Percentiles rank a stretch among this genome's conserved stretches.
These are phyloP conservation scores for Gouania willdenowi DNA, from an alignment of 2,797 vertebrate species.

Conservation along the genomic window DNA sequence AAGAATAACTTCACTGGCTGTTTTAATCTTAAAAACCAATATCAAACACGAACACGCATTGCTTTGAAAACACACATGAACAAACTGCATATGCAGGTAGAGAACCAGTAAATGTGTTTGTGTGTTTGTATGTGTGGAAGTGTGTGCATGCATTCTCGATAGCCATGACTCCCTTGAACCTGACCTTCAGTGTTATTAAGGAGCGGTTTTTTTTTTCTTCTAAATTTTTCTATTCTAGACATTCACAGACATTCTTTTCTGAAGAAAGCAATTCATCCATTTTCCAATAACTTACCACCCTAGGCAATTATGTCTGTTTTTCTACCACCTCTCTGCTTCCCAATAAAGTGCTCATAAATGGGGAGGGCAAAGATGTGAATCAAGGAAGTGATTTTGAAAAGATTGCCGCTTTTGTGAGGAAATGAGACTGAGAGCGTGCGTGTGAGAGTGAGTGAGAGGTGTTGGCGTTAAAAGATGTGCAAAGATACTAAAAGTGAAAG, in stretches of 20 bases:
- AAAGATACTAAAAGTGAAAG: constrained; percentile 51
- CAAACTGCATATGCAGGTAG: constrained; percentile 41
- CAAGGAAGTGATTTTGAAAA: constrained; percentile 72
- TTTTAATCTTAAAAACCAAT: constrained; percentile 4
- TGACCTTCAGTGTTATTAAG: constrained; percentile 70
- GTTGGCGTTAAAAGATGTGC: constrained; percentile 46
- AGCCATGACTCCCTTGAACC: constrained; percentile 41
- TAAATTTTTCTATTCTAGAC: constrained; percentile 62
- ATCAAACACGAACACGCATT: constrained; percentile 8
- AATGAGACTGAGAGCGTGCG: constrained; percentile 56
- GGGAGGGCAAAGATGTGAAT: constrained; percentile 68
- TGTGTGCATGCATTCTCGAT: constrained; percentile 46
- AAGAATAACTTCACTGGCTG: constrained; percentile 28
- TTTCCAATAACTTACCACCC: constrained; percentile 73
- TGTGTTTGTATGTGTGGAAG: no score
- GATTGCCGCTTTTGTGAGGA: constrained; percentile 64
- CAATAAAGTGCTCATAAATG: constrained; percentile 74
- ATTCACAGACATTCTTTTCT: constrained; percentile 45
- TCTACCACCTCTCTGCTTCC: constrained; percentile 66
- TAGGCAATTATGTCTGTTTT: constrained; percentile 73
- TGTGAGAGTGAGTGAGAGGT: constrained; percentile 8
- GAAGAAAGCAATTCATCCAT: constrained; percentile 71
- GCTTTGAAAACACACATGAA: constrained; percentile 26
- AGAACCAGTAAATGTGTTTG: constrained; percentile 11
- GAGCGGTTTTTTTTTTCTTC: no score